Conservation (phyloP, 2,113 vertebrate species). For the Anthoscopus minutus region DNA sequence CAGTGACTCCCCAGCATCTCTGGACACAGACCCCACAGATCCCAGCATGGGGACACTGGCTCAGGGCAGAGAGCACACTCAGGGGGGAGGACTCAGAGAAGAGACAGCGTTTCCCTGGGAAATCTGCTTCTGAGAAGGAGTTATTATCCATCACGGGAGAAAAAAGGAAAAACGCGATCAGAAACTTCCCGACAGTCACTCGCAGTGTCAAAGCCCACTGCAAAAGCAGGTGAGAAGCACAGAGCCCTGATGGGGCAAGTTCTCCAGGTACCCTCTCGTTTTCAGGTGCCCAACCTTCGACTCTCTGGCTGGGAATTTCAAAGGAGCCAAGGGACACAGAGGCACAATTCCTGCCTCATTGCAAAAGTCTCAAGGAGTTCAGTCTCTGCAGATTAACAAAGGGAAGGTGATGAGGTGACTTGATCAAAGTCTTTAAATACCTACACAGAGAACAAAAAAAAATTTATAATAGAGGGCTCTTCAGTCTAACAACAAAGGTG, state of each 20-base stretch:
- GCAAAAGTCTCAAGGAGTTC: slow-evolving; percentile 57
- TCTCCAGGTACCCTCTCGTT: slow-evolving; percentile 14
- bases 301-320: slow-evolving; percentile 29
- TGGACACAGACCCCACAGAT: background rate
- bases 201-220: background rate
- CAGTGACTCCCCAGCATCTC: background rate
- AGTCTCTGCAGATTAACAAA: slow-evolving; percentile 53
- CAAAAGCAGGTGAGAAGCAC: background rate
- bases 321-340: slow-evolving; percentile 4
- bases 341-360: slow-evolving; percentile 22
- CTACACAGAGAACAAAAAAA: slow-evolving; percentile 44
- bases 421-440: slow-evolving; percentile 54
- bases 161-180: background rate
- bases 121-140: background rate
- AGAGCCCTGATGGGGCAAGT: background rate
- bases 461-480: slow-evolving; percentile 32
- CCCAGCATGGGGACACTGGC: fast-evolving
- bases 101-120: background rate
- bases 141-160: background rate
- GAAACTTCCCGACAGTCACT: background rate
- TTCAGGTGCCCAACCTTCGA: slow-evolving; percentile 37
- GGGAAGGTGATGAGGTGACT: slow-evolving; percentile 54
- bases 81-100: fast-evolving
- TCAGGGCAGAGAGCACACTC: background rate
- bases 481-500: slow-evolving; percentile 43